A percentile compares a stretch with the other conserved stretches of the same genome.
Conservation (phyloP, 1,140 invertebrate species). For the Hydropsyche tenuis region DNA sequence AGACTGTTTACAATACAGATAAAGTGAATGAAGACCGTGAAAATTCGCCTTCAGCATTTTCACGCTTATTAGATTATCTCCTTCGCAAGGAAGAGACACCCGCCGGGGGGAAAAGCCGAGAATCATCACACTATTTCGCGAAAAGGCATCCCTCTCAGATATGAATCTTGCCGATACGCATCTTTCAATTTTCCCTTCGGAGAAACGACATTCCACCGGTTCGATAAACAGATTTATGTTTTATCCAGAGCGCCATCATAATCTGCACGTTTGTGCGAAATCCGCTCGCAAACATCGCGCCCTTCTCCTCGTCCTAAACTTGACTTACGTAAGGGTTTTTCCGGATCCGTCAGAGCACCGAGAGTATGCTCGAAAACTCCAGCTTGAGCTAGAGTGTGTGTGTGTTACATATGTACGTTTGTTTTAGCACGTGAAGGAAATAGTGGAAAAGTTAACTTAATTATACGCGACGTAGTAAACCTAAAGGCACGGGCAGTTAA, state of each 20-base stretch:
- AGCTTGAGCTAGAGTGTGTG: neutral
- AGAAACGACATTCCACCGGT: neutral
- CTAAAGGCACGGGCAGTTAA: slow-evolving; percentile 26
- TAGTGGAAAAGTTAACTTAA: slow-evolving; percentile 45
- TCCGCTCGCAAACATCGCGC: neutral
- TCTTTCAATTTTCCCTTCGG: slow-evolving; percentile 6
- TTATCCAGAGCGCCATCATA: neutral
- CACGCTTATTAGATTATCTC: slow-evolving; percentile 20
- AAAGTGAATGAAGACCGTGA: slow-evolving; percentile 1
- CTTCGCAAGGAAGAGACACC: neutral
- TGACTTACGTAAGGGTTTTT: too few species aligned
- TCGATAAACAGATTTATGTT: slow-evolving; percentile 15
- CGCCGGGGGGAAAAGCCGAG: neutral
- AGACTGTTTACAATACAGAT: neutral
- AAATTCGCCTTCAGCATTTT: slow-evolving; percentile 24
- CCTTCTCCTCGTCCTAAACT: too few species aligned
- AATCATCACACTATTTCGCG: slow-evolving; percentile 6
- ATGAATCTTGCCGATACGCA: neutral
- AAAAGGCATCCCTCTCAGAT: neutral
- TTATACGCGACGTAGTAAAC: slow-evolving; percentile 41
- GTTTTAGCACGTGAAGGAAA: slow-evolving; percentile 31
- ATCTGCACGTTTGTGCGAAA: neutral
- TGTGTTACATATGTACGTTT: neutral
- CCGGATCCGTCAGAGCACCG: too few species aligned
- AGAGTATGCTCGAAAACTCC: neutral